These are phyloP conservation scores for Hydroisotoma schaefferi DNA, from an alignment of 2,888 invertebrate genomes.

Conservation along the genomic window DNA sequence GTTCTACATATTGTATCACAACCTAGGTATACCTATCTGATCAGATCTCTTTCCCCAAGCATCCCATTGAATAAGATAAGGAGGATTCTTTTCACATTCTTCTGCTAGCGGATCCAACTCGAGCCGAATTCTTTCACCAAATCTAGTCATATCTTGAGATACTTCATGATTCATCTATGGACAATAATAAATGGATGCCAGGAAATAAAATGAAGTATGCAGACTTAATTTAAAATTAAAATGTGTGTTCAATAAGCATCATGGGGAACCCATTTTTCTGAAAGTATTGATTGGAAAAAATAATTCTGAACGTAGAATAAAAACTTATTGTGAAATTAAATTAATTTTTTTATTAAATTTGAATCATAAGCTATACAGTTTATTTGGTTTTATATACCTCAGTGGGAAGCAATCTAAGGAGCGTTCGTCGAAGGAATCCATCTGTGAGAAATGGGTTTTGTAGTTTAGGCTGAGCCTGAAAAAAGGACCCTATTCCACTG, in stretches of 20 bases:
- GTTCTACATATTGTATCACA: too few species aligned
- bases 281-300: neutral
- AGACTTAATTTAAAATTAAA: too few species aligned
- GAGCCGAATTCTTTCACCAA: constrained; percentile 55
- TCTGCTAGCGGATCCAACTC: constrained; percentile 55
- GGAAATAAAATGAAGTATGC: too few species aligned
- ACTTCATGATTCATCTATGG: constrained; percentile 45
- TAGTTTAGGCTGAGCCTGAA: constrained; percentile 52
- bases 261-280: too few species aligned
- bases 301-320: neutral
- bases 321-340: neutral
- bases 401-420: constrained; percentile 51
- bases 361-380: neutral
- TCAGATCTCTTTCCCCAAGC: constrained; percentile 58
- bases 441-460: constrained; percentile 54
- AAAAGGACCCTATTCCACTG: constrained; percentile 51
- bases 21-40: constrained; percentile 52
- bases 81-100: constrained; percentile 56
- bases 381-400: constrained; percentile 34
- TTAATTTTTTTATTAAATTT: neutral
- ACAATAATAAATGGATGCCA: too few species aligned
- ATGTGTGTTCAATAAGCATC: too few species aligned
- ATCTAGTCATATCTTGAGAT: constrained; percentile 53
- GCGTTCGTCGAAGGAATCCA: constrained; percentile 51
- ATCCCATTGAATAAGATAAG: constrained; percentile 54